phyloP scores from a whole-genome alignment of 1,140 invertebrate genomes.

The Pristionchus pacificus region DNA sequence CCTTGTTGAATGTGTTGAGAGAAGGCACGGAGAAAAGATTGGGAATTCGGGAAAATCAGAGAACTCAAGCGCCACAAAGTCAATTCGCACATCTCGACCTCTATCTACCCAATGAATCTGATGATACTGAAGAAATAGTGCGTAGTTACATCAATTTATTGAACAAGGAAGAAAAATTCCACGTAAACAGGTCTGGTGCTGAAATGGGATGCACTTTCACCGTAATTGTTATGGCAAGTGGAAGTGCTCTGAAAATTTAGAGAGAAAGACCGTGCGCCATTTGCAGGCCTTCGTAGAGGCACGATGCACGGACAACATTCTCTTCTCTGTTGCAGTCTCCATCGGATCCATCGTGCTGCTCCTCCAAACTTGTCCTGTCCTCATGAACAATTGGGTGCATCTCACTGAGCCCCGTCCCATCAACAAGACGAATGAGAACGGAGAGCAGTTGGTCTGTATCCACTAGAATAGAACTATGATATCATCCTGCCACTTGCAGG shows the following conservation, averaged over 20 bases:
- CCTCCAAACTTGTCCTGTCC: constrained; percentile 39
- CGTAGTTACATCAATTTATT: background rate
- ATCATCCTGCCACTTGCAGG: constrained; percentile 16
- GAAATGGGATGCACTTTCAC: no score
- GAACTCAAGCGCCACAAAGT: no score
- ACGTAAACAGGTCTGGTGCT: no score
- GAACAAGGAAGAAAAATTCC: background rate
- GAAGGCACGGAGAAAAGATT: no score
- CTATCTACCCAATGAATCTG: no score
- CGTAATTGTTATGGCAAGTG: no score
- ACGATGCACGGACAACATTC: constrained; percentile 34
- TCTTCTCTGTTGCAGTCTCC: constrained; percentile 20
- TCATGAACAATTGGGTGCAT: constrained; percentile 42
- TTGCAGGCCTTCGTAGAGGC: constrained; percentile 36
- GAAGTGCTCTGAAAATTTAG: background rate
- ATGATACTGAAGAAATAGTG: background rate
- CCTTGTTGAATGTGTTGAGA: no score
- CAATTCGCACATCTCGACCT: no score
- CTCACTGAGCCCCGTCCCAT: constrained; percentile 39
- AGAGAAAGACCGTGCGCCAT: background rate
- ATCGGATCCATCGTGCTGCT: constrained; percentile 32
- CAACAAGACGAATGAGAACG: constrained; percentile 41
- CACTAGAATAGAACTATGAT: constrained; percentile 15
- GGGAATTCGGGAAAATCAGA: no score
- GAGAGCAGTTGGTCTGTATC: constrained; percentile 34